Conservation (phyloP, 2,113 vertebrate species). For the Peromyscus californicus region DNA sequence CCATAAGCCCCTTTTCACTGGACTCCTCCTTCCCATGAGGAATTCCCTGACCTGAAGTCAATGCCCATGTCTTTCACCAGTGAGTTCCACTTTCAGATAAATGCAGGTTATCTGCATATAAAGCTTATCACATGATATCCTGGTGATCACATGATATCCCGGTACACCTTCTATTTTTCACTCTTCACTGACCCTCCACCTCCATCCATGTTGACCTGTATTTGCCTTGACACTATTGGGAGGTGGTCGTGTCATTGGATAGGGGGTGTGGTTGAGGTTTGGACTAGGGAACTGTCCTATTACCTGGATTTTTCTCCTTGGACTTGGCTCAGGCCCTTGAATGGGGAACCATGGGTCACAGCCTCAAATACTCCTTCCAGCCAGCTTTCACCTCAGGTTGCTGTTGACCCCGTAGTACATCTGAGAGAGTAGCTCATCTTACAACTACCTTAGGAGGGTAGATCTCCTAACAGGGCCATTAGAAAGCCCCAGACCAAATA, state of each 20-base stretch:
- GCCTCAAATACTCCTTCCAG: neutral
- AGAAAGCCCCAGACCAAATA: neutral
- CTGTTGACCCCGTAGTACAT: neutral
- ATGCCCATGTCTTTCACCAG: neutral
- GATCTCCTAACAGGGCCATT: neutral
- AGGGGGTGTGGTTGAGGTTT: neutral
- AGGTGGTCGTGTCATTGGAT: neutral
- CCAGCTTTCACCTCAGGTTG: neutral
- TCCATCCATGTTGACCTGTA: neutral
- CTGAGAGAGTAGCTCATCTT: neutral
- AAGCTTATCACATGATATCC: neutral
- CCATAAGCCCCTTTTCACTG: neutral
- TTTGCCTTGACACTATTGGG: neutral
- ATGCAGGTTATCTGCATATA: rapidly evolving
- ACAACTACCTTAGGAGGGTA: too few relatives aligned
- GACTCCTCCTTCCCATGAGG: neutral
- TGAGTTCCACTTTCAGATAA: neutral
- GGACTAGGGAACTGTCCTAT: neutral
- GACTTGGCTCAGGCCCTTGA: neutral
- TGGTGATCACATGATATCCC: too few relatives aligned
- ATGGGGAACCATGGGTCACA: rapidly evolving
- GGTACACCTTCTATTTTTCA: neutral
- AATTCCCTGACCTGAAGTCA: neutral
- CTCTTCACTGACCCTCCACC: neutral
- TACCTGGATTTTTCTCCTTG: neutral